Conservation (phyloP, 2,797 vertebrate species). For the Coracias cyanogaster region DNA sequence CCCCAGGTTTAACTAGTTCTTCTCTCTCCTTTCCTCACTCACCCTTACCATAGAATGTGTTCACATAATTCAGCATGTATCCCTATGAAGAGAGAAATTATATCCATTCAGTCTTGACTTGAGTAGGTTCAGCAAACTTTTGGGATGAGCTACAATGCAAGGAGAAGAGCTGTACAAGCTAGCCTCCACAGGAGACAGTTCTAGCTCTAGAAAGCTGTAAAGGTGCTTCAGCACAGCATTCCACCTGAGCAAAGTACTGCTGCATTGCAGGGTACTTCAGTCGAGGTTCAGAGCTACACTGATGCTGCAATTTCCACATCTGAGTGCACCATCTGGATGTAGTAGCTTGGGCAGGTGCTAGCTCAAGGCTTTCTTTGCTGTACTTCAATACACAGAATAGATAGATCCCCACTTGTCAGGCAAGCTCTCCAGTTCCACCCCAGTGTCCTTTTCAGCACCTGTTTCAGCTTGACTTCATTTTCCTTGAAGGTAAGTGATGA, state of each 20-base stretch:
- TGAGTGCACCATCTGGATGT: slow-evolving; percentile 44
- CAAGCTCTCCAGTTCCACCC: slow-evolving; percentile 2
- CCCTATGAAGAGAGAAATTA: not conserved
- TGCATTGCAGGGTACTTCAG: not conserved
- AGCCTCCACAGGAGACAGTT: not conserved
- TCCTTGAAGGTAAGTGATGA: slow-evolving; percentile 26
- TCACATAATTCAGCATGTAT: not conserved
- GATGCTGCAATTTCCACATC: not conserved
- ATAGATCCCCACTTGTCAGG: not conserved
- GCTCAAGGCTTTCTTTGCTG: slow-evolving; percentile 44
- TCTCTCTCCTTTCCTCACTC: not conserved
- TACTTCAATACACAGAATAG: slow-evolving; percentile 13
- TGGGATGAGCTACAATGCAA: not conserved
- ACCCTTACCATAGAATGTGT: not conserved
- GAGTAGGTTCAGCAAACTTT: not conserved
- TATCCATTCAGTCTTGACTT: not conserved
- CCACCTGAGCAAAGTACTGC: not conserved
- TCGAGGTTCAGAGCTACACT: not conserved
- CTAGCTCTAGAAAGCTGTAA: not conserved
- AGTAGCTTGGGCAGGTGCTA: slow-evolving; percentile 44
- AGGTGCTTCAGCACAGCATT: not conserved
- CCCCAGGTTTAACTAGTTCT: not conserved
- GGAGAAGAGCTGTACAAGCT: not conserved
- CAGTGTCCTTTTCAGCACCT: slow-evolving; percentile 36
- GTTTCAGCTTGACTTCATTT: slow-evolving; percentile 54